phyloP scores from a whole-genome alignment of 53 echinoderm and acorn worm genomes.

The Astropecten irregularis region DNA sequence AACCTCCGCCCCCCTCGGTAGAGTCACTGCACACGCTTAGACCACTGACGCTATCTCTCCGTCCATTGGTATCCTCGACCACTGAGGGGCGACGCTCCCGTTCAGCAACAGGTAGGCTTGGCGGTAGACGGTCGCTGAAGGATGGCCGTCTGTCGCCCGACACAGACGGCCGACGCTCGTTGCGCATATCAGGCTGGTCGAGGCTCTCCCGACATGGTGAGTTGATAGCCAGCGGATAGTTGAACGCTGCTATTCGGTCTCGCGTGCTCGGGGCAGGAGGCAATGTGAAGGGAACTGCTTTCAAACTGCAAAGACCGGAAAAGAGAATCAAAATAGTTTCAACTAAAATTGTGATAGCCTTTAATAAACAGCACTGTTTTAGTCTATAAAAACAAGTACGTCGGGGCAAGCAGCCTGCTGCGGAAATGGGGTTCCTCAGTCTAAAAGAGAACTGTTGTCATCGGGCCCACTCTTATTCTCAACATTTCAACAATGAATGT shows the following conservation, averaged over 20 bases:
- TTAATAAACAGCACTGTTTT: too few relatives aligned
- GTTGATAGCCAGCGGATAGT: conserved; percentile 64
- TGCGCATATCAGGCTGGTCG: conserved; percentile 66
- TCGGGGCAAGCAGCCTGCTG: too few relatives aligned
- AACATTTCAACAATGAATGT: too few relatives aligned
- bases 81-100: conserved; percentile 58
- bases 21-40: conserved; percentile 90
- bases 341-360: too few relatives aligned
- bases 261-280: conserved; percentile 81
- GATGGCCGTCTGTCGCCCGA: conserved; percentile 44
- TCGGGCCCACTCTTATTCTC: too few relatives aligned
- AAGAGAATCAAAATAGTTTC: not conserved
- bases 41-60: conserved; percentile 84
- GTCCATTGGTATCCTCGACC: conserved; percentile 65
- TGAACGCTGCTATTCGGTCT: conserved; percentile 82
- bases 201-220: conserved; percentile 73
- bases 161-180: conserved; percentile 77
- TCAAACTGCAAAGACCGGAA: conserved; percentile 68
- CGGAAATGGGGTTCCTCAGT: too few relatives aligned
- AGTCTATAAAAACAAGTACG: not conserved
- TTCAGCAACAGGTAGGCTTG: conserved; percentile 17
- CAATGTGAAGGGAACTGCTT: conserved; percentile 92
- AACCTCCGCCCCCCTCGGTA: conserved; percentile 68
- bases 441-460: too few relatives aligned
- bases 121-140: conserved; percentile 46